Evolutionary conservation across 2,888 invertebrate species (phyloP).

Genomic region (Copidosoma aretas): DNA sequence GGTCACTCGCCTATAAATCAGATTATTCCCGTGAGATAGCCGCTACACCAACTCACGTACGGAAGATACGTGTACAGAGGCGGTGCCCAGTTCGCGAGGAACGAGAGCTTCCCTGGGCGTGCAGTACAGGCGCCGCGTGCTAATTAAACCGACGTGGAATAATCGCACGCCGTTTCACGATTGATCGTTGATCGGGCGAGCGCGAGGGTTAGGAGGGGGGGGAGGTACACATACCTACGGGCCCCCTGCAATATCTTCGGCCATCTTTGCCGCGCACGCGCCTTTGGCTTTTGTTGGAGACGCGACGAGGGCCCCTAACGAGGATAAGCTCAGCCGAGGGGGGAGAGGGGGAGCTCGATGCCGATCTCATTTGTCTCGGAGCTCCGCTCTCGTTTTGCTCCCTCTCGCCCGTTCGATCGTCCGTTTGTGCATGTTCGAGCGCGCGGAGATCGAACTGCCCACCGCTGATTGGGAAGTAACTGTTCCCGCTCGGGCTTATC

Average conservation of each 20-base stretch:
- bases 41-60: slow-evolving; percentile 22
- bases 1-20: slow-evolving; percentile 60
- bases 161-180: slow-evolving; percentile 59
- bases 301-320: slow-evolving; percentile 28
- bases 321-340: slow-evolving; percentile 22
- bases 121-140: slow-evolving; percentile 57
- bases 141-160: slow-evolving; percentile 63
- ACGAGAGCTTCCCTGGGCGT: slow-evolving; percentile 56
- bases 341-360: slow-evolving; percentile 12
- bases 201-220: background rate
- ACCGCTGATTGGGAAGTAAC: slow-evolving; percentile 29
- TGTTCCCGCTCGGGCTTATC: slow-evolving; percentile 16
- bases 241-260: background rate
- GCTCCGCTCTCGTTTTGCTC: slow-evolving; percentile 1
- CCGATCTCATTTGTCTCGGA: slow-evolving; percentile 36
- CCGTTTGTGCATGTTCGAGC: too few relatives aligned
- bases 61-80: background rate
- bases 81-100: background rate
- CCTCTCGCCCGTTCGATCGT: background rate
- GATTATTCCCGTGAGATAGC: slow-evolving; percentile 61
- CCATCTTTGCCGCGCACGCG: background rate
- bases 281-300: slow-evolving; percentile 34
- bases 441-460: slow-evolving; percentile 17
- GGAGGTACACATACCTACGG: background rate
- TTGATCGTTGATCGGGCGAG: slow-evolving; percentile 60